phyloP scores from a whole-genome alignment of 2,113 vertebrate genomes.

The Anser brachyrhynchus region DNA sequence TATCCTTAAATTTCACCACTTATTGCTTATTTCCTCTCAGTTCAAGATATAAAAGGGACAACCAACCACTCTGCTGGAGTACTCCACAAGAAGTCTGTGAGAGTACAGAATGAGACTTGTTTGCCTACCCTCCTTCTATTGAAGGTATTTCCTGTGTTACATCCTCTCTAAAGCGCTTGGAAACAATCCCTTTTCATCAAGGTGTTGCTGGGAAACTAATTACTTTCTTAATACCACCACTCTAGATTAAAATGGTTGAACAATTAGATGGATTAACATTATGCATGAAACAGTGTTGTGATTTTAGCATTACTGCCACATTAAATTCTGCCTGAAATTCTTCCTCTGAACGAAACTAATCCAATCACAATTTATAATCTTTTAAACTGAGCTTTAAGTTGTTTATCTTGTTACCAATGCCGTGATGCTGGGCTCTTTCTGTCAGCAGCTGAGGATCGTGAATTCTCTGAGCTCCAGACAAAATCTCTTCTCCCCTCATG shows the following conservation, averaged over 20 bases:
- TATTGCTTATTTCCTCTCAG: background rate
- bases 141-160: background rate
- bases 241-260: background rate
- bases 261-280: background rate
- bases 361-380: background rate
- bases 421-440: slow-evolving; percentile 90
- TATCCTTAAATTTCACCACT: background rate
- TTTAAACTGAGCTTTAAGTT: background rate
- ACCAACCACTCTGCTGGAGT: background rate
- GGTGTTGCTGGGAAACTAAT: background rate
- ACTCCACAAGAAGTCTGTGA: background rate
- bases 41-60: background rate
- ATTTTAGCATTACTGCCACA: background rate
- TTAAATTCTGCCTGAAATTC: background rate
- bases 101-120: background rate
- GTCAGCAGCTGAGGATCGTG: slow-evolving; percentile 94
- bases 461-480: slow-evolving; percentile 96
- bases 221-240: background rate
- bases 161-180: background rate
- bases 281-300: background rate
- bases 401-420: slow-evolving; percentile 83
- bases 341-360: background rate
- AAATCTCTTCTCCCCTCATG: slow-evolving; percentile 98
- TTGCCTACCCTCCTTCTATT: background rate
- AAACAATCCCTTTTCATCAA: background rate